phyloP scores from a whole-genome alignment of 2,797 vertebrate species.

The Steatocranus sp. region DNA sequence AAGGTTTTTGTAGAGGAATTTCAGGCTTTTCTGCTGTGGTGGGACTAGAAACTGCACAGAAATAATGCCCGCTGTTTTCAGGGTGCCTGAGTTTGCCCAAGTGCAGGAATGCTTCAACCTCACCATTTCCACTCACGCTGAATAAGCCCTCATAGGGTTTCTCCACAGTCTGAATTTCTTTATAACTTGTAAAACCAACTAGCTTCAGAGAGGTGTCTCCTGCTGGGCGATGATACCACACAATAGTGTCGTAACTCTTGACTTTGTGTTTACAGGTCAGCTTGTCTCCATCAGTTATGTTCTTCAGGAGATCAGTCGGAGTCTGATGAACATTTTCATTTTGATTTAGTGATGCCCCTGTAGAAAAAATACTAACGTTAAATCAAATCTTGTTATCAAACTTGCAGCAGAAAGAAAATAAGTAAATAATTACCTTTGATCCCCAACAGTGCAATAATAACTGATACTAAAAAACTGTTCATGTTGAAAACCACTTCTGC shows the following conservation, averaged over 20 bases:
- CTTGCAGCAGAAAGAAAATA: neutral
- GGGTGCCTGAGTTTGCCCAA: neutral
- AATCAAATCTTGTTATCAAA: neutral
- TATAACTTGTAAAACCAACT: neutral
- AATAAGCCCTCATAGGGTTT: neutral
- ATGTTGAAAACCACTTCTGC: neutral
- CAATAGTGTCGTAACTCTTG: neutral
- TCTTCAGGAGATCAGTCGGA: neutral
- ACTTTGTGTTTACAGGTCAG: neutral
- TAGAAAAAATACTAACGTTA: neutral
- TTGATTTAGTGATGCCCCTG: neutral
- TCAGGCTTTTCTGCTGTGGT: neutral
- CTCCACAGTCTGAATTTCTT: neutral
- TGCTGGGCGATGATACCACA: neutral
- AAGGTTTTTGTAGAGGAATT: neutral
- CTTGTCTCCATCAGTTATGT: neutral
- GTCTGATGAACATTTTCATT: neutral
- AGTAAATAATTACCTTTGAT: neutral
- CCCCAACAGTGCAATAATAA: neutral
- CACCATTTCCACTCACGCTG: neutral
- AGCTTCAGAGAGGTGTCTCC: neutral
- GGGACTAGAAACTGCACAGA: neutral
- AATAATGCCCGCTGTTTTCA: neutral
- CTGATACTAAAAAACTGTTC: neutral
- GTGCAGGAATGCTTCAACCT: neutral